Base-by-base conservation (phyloP, 2,797 vertebrate genomes). In the Sebastes cheni region DNA sequence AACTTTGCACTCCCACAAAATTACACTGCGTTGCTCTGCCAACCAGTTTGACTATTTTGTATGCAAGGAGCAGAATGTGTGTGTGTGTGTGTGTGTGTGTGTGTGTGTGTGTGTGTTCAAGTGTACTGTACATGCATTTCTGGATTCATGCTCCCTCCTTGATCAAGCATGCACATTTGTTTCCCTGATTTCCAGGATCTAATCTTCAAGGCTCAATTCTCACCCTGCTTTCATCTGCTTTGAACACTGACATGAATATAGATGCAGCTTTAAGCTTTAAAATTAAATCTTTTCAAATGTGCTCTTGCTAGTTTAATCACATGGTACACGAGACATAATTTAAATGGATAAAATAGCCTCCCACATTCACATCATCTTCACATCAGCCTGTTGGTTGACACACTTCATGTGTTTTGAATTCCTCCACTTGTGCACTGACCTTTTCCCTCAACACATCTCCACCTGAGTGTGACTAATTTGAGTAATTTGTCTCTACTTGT, bases 1-100 rank as follows among this genome's bases (percentile, higher is more conserved):
- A 74, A 88, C 88, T 91, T 92, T 82, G 65, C 9, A 80, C 79
- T 87, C 81, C 73, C 68, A 83, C 83, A 85, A 87, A 92, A 91
- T 91, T 79, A 87, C 75, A 86, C 68, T 2, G 18, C 4, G 32
- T 34, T 66, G 68, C 70, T 78, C 70, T 79, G 79, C 67, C 72
- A 74, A 81, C 64, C 71, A 76, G 46, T 79, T 69, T 65, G 55
- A 67, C 64, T 76, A 11, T 69, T 84, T 75, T 60, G 36, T 59
- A 81, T 86, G 86, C 70, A 72, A 65, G 34, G 22, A 72, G 27
- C 6, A 54, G 8, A 61, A 56, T 67, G 22, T 32, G 20, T 2
- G 14, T 67, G 72, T 67, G 34, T 67, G 4, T 68, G 60, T 36
- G 67, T 72, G 42, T 67, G 7, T 67, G 60, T 72, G 12, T 71